Percentiles rank a stretch among this genome's conserved stretches.
Evolutionary conservation across 1,140 invertebrate genomes (phyloP).

Genomic region (Maniola jurtina): DNA sequence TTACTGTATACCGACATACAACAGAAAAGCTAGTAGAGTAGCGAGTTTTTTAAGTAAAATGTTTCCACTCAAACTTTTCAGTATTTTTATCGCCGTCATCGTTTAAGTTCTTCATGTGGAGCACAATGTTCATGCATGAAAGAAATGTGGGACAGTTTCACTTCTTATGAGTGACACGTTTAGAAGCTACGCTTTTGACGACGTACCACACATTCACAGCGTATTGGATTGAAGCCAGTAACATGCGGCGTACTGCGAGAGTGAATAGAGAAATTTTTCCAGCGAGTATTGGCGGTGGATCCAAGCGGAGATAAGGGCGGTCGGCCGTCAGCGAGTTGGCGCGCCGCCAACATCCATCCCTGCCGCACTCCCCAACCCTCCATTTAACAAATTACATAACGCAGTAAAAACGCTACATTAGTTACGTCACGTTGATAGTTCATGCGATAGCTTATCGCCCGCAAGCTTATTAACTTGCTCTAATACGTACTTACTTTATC

Average conservation of each 20-base stretch:
- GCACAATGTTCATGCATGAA: not conserved
- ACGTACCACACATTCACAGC: not conserved
- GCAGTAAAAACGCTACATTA: constrained; percentile 33
- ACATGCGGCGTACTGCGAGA: constrained; percentile 31
- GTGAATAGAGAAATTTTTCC: constrained; percentile 37
- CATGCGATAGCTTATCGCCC: constrained; percentile 20
- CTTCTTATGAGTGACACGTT: constrained; percentile 6
- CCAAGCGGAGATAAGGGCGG: constrained; percentile 51
- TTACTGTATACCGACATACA: too few species aligned
- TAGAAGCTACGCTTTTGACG: constrained; percentile 2
- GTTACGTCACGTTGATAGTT: constrained; percentile 28
- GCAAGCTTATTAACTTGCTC: not conserved
- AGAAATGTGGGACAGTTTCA: constrained; percentile 5
- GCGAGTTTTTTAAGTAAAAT: too few species aligned
- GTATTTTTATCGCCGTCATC: too few species aligned
- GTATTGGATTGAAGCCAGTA: constrained; percentile 37
- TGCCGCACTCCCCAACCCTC: constrained; percentile 30
- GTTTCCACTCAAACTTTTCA: too few species aligned
- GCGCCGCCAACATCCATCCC: constrained; percentile 39
- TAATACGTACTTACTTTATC: not conserved
- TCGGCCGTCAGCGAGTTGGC: constrained; percentile 51
- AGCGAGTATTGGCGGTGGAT: constrained; percentile 49
- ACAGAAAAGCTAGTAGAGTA: too few species aligned
- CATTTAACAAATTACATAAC: constrained; percentile 47
- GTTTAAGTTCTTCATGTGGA: not conserved